A percentile compares a stretch with the other conserved stretches of the same genome.
Conservation (phyloP, 2,113 vertebrate species). For the Scopus umbretta region DNA sequence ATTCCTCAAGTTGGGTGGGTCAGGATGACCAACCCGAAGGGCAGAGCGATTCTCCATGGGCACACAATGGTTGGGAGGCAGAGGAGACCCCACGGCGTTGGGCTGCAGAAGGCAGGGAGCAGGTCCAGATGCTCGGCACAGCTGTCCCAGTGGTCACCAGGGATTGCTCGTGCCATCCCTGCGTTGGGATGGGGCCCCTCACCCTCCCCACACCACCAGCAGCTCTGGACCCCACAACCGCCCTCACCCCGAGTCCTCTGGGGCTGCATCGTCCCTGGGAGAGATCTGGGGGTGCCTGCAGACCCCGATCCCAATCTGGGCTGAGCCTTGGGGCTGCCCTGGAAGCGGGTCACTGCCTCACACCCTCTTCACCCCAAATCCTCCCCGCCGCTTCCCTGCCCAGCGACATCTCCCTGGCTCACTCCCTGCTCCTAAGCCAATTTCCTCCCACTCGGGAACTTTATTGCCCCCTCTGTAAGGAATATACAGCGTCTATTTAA, state of each 20-base stretch:
- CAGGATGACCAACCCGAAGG: accelerated
- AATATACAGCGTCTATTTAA: slow-evolving; percentile 47
- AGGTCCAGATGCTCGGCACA: background rate
- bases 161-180: background rate
- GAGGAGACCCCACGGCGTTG: accelerated
- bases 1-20: background rate
- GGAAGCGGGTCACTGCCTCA: accelerated
- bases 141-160: accelerated
- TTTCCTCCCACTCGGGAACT: slow-evolving; percentile 41
- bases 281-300: background rate
- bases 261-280: background rate
- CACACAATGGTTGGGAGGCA: background rate
- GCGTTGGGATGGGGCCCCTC: background rate
- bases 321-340: background rate
- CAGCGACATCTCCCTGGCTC: background rate
- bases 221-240: background rate
- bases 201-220: background rate
- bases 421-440: background rate
- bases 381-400: background rate
- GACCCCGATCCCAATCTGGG: background rate
- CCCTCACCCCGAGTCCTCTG: accelerated
- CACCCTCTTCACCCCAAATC: background rate
- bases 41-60: background rate
- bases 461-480: slow-evolving; percentile 43
- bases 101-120: background rate